Base-by-base conservation (phyloP, 2,888 invertebrate species). In the Protophormia terraenovae region DNA sequence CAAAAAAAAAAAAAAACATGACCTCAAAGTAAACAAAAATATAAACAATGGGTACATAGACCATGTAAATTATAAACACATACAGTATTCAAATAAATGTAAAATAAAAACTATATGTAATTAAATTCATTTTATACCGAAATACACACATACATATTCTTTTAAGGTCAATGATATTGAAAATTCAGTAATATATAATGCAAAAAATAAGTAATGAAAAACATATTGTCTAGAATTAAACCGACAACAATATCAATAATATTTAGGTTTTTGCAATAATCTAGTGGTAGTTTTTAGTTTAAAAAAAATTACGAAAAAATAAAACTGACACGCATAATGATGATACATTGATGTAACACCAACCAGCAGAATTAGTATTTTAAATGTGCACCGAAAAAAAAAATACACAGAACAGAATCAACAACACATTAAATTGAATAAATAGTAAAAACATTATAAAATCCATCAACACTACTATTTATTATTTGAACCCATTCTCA, bases 151-250 rank as follows among this genome's bases (percentile, higher is more conserved):
- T 19, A 53, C 41, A 47, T 24, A 69, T 69, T n/a, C n/a, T n/a
- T 79, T 84, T 80, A 80, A 76, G 84, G 80, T 84, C 84, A 84
- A 76, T 80, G 80, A 80, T 84, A 84, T 66, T 72, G 72, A 66
- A 72, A 84, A 84, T 84, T 77, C 38, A 55, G 45, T 19, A 35
- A 45, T 64, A 62, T 69, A 38, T 41, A 22, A 22, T 16, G 47
- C 50, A 6, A 64, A n/a, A 16, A 69, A 53, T 19, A 69, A 35
- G 8, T 24, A 53, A 22, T 29, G 14, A 7, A 29, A 22, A 32
- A 24, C 38, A 47, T 53, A 53, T 64, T 62, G 29, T 41, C 75
- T 32, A 71, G 47, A 29, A 19, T 76, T 67, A 75, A 60, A 47
- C 19, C 45, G 35, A 29, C n/a, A n/a, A n/a, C n/a, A 47, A 64